Percentiles rank a stretch among this genome's conserved stretches.
phyloP scores from a whole-genome alignment of 2,888 invertebrate genomes.

The Deroplatys truncata region DNA sequence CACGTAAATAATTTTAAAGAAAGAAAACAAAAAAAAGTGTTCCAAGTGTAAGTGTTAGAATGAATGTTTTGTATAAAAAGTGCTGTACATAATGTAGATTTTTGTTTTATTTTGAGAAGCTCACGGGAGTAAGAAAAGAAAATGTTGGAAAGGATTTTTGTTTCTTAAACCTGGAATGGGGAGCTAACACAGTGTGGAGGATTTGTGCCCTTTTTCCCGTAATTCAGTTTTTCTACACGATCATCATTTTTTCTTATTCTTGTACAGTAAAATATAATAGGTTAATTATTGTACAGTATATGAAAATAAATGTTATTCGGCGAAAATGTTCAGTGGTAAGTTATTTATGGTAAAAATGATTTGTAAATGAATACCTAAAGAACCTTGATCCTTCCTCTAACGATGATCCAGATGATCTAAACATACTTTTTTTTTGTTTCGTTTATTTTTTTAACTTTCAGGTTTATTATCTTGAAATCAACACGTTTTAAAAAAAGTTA shows the following conservation, averaged over 20 bases:
- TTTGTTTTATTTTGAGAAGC: constrained; percentile 5
- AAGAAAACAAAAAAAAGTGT: not conserved
- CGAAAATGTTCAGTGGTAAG: not conserved
- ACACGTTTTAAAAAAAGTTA: no score
- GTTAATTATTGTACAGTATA: constrained; percentile 28
- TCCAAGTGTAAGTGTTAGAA: constrained; percentile 13
- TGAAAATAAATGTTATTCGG: constrained; percentile 29
- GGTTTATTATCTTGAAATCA: no score
- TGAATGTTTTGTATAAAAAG: constrained; percentile 16
- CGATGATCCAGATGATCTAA: no score
- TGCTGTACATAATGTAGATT: constrained; percentile 22
- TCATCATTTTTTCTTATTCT: constrained; percentile 24
- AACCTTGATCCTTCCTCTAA: not conserved
- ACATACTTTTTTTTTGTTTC: no score
- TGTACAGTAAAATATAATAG: constrained; percentile 27
- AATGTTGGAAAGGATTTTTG: not conserved
- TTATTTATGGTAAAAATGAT: not conserved
- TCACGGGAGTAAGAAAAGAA: not conserved
- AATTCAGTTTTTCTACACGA: constrained; percentile 25
- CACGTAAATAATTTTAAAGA: not conserved
- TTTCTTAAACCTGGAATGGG: constrained; percentile 1
- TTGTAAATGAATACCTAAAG: no score
- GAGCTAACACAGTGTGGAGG: constrained; percentile 4
- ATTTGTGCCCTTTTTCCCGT: not conserved
- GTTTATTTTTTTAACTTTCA: no score